Evolutionary conservation across 2,113 vertebrate genomes (phyloP).

Genomic region (Pithys albifrons): DNA sequence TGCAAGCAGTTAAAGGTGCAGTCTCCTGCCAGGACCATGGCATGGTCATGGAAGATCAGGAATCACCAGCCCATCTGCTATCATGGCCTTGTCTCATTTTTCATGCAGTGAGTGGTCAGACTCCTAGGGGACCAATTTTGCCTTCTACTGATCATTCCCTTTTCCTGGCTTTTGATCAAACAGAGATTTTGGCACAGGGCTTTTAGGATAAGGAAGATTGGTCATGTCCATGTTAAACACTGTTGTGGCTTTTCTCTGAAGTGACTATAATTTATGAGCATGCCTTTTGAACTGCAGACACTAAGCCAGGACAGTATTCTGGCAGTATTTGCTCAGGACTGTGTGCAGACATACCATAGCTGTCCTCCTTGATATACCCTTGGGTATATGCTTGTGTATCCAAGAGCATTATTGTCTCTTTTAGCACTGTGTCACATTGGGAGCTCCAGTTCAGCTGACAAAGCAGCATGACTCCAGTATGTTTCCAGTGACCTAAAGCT

Average conservation of each 20-base stretch:
- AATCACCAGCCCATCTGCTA: not conserved
- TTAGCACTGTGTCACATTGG: not conserved
- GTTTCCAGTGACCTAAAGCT: constrained; percentile 5
- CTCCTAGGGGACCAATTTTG: not conserved
- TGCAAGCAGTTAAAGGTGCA: not conserved
- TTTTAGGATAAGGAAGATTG: not conserved
- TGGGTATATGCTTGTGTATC: not conserved
- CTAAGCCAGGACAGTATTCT: not conserved
- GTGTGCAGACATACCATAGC: not conserved
- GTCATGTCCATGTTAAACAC: not conserved
- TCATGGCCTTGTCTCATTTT: not conserved
- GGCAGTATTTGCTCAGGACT: not conserved
- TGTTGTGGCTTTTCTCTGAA: not conserved
- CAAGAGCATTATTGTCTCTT: constrained; percentile 12
- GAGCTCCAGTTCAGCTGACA: constrained; percentile 31
- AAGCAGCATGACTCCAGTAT: constrained; percentile 42
- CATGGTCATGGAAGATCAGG: not conserved
- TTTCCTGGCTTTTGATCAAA: not conserved
- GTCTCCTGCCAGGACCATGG: not conserved
- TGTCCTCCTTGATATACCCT: not conserved
- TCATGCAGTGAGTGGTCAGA: not conserved
- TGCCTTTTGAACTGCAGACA: not conserved
- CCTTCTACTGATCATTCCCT: not conserved
- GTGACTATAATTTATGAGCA: not conserved
- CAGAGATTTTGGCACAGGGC: not conserved